Conservation (phyloP, 2,797 vertebrate species). For the Enteromius viviparus region DNA sequence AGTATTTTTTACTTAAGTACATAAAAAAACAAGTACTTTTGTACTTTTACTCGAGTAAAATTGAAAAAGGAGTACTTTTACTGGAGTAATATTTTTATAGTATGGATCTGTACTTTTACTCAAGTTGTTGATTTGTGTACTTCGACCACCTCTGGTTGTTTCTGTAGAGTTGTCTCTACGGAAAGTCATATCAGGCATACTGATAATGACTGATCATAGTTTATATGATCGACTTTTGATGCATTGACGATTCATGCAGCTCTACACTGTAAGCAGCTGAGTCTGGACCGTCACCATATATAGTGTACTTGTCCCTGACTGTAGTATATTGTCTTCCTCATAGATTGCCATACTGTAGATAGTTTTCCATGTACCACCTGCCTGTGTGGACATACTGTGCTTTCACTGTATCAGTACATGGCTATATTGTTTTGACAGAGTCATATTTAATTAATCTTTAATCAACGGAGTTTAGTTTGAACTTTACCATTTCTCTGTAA, state of each 20-base stretch:
- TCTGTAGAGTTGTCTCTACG: neutral
- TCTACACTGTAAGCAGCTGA: neutral
- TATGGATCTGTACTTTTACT: too few relatives aligned
- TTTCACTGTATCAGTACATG: neutral
- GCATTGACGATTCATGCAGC: neutral
- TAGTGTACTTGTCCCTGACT: slow-evolving; percentile 11
- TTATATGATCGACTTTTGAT: neutral
- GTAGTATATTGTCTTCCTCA: neutral
- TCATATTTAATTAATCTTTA: neutral
- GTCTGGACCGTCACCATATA: neutral
- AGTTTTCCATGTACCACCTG: neutral
- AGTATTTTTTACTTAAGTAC: too few relatives aligned
- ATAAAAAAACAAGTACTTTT: too few relatives aligned
- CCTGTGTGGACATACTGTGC: neutral
- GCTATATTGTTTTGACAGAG: neutral
- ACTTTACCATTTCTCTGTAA: neutral
- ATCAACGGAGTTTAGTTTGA: neutral
- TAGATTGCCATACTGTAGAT: neutral
- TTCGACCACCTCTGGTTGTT: too few relatives aligned
- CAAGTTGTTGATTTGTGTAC: too few relatives aligned
- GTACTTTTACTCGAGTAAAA: too few relatives aligned
- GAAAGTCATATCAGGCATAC: neutral
- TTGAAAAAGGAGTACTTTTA: too few relatives aligned
- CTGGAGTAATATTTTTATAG: too few relatives aligned
- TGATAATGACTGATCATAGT: neutral